Evolutionary conservation across 1,140 invertebrate genomes (phyloP).

Genomic region (Spodoptera litura): DNA sequence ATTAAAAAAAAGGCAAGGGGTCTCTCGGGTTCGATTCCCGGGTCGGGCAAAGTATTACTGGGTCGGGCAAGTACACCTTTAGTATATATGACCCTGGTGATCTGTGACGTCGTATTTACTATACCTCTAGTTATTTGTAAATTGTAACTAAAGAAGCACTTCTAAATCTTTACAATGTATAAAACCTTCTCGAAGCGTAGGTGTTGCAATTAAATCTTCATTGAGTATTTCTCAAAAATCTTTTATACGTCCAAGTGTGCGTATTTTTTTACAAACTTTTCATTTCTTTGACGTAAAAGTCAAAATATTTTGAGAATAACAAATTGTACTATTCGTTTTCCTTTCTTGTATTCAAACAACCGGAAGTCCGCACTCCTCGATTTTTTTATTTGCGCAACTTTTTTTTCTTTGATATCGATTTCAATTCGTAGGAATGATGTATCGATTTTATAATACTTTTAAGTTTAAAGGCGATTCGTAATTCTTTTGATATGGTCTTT

Average conservation of each 20-base stretch:
- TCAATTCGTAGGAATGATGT: conserved; percentile 47
- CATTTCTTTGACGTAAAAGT: conserved; percentile 54
- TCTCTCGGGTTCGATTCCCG: too few relatives aligned
- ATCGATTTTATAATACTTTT: conserved; percentile 46
- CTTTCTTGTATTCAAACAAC: conserved; percentile 21
- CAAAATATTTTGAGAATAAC: conserved; percentile 74
- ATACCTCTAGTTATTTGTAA: not conserved
- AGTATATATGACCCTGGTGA: too few relatives aligned
- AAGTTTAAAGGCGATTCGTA: conserved; percentile 18
- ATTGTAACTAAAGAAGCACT: not conserved
- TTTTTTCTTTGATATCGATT: conserved; percentile 35
- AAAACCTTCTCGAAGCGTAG: not conserved
- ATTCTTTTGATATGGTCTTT: conserved; percentile 5
- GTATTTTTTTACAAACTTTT: conserved; percentile 26
- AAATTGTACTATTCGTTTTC: conserved; percentile 61
- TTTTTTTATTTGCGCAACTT: conserved; percentile 36
- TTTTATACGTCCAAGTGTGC: conserved; percentile 70
- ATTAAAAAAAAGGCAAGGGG: too few relatives aligned
- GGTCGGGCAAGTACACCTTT: too few relatives aligned
- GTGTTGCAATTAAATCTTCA: not conserved
- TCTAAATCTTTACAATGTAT: not conserved
- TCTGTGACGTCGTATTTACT: too few relatives aligned
- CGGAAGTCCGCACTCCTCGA: conserved; percentile 56
- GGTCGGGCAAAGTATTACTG: too few relatives aligned
- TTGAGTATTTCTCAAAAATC: conserved; percentile 64